Base-by-base conservation (phyloP, 1,140 invertebrate species). In the Drosophila bifasciata region DNA sequence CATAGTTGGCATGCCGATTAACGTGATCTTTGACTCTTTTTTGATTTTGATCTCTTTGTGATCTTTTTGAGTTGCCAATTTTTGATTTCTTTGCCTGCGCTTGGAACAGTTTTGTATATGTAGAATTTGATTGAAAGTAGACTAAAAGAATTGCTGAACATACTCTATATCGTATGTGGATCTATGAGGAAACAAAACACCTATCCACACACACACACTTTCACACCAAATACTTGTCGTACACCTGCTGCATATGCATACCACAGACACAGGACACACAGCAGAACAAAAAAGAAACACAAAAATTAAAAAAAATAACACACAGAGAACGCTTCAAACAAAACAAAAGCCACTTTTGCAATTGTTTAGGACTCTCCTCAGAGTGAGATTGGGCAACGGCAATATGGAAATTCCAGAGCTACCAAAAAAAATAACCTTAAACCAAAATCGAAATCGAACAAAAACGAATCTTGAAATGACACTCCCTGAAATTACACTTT, bases 101-200 rank as follows among this genome's bases (percentile, higher is more conserved):
- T 86, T 86, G 77, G 62, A 62, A 60, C 62, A 57, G 46, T 79
- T 85, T 68, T 86, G 73, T 86, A 86, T 77, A 86, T 69, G 70
- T 83, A 84, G 61, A 59, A 62, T 13, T 36, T 36, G 32, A 36
- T 36, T 36, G 32, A 36, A 11, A 13, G 32, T 36, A 36, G 32
- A 13, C 32, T 13, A 36, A 36, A 36, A 13, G 11, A 13, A 13
- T 36, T 36, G 32, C 32, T 4, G 13, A 36, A 36, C 32, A 36
- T 36, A 36, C 32, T 36, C 32, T 36, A 36, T 36, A 36, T 13
- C 32, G 32, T 36, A 36, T 23, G 59, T 77, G 74, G 66, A 44
- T 51, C 39, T 13, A 56, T 19, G 40, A 41, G 45, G 23, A 55
- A 28, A 51, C 21, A 43, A 60, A 62, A 45, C 21, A 52, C 79